Conservation (phyloP, 2,888 invertebrate genomes). For the Reticulitermes lucifugus region DNA sequence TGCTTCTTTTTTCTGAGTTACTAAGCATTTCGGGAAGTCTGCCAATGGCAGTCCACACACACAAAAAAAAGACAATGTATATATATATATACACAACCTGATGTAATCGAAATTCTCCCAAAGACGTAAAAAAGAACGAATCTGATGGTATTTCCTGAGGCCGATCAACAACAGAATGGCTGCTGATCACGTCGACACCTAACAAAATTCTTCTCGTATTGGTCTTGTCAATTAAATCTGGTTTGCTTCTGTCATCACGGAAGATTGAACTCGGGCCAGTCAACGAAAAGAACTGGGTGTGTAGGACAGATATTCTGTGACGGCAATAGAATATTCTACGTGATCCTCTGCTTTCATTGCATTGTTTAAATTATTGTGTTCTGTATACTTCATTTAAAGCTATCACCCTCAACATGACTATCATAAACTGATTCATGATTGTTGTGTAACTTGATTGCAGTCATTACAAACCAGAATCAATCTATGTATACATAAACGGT, state of each 20-base stretch:
- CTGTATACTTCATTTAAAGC: too few species aligned
- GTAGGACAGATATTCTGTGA: too few species aligned
- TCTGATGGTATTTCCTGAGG: not conserved
- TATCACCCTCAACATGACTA: too few species aligned
- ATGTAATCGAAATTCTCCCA: not conserved
- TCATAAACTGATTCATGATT: too few species aligned
- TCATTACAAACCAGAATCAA: too few species aligned
- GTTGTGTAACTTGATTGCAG: too few species aligned
- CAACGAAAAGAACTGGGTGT: too few species aligned
- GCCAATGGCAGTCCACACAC: not conserved
- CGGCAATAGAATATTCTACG: too few species aligned
- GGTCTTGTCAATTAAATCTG: not conserved
- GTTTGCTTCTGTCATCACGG: not conserved
- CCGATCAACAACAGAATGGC: slow-evolving; percentile 11
- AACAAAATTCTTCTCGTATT: not conserved
- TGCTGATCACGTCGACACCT: not conserved
- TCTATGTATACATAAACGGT: too few species aligned
- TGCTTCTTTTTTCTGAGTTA: not conserved
- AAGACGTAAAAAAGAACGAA: not conserved
- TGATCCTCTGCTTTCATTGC: too few species aligned
- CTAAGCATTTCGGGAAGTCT: not conserved
- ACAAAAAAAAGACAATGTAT: not conserved
- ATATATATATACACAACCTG: not conserved
- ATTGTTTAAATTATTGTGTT: too few species aligned
- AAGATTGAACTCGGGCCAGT: not conserved